Base-by-base conservation (phyloP, 2,888 invertebrate species). In the Morpho helenor region DNA sequence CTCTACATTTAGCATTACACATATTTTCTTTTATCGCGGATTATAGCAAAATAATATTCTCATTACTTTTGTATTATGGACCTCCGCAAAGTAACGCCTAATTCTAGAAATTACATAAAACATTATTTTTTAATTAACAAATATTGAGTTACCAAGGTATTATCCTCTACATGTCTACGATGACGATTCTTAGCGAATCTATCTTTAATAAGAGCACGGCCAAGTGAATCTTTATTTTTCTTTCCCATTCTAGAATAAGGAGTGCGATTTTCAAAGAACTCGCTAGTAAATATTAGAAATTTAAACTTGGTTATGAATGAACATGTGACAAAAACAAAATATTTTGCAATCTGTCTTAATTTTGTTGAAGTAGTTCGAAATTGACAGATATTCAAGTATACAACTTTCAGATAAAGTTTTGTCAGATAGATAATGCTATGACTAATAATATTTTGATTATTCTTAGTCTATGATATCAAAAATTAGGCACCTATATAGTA, bases 121-220 rank as follows among this genome's bases (percentile, higher is more conserved):
- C 31, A 31, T 5, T 31, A 5, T 31, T 31, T 31, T 0, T 3
- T 31, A 31, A 31, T 31, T 31, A 31, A 31, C 31, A 31, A 31
- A 31, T 31, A 31, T 5, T 31, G 31, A 31, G 60, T 66, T 90
- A 96, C 96, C 95, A 96, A 93, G 7, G 95, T 94, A 68, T 94
- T 93, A 72, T 94, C 94, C 74, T 93, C 93, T 49, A 93, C 93
- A 86, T 92, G 93, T 83, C 93, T 94, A 67, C 91, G 91, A 52
- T 91, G 91, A 48, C 92, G 92, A 52, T 91, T 91, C 63, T 92
- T 91, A 0, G 94, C 92, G 76, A 95, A 96, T 68, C 95, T 92
- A 74, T 96, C 94, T 76, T 94, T 96, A 45, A 96, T 95, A 46
- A 96, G 87, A 0, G 95, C 89, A 59, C 95, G 91, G 0, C 95